Conservation (phyloP, 2,888 invertebrate species). For the Drosophila ustulata region DNA sequence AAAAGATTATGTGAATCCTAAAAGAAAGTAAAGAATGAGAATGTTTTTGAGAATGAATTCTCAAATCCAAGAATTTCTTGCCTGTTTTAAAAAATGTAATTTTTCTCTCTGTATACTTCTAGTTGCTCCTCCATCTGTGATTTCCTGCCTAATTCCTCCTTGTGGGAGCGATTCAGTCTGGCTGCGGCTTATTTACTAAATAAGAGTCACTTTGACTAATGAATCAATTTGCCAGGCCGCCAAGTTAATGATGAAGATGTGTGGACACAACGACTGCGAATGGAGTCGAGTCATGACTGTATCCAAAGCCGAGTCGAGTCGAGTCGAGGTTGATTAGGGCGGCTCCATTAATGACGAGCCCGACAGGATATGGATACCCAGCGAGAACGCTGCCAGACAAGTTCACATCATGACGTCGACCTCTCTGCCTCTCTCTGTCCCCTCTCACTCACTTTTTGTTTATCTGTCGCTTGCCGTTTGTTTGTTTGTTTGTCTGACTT, state of each 20-base stretch:
- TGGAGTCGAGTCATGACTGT: slow-evolving; percentile 16
- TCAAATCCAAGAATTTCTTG: too few relatives aligned
- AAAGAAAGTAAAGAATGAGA: too few relatives aligned
- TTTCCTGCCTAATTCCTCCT: neutral
- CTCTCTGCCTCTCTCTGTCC: slow-evolving; percentile 10
- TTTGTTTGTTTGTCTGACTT: slow-evolving; percentile 62
- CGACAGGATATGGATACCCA: slow-evolving; percentile 71
- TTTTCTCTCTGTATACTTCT: too few relatives aligned
- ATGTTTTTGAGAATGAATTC: too few relatives aligned
- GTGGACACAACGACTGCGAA: slow-evolving; percentile 28
- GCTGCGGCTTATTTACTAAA: slow-evolving; percentile 64
- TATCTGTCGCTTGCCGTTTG: slow-evolving; percentile 43
- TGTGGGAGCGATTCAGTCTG: neutral
- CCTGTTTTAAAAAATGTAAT: too few relatives aligned
- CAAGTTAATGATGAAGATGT: slow-evolving; percentile 70
- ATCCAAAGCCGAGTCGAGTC: slow-evolving; percentile 3
- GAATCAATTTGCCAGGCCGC: slow-evolving; percentile 79
- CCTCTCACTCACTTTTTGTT: slow-evolving; percentile 63
- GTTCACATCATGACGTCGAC: slow-evolving; percentile 71
- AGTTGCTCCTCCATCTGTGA: neutral
- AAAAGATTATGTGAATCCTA: too few relatives aligned
- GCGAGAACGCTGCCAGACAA: slow-evolving; percentile 56
- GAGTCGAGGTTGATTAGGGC: slow-evolving; percentile 63
- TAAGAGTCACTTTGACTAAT: slow-evolving; percentile 82
- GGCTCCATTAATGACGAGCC: slow-evolving; percentile 71